These are phyloP conservation scores for Labia minor DNA, from an alignment of 2,888 invertebrate species.

Conservation along the genomic window DNA sequence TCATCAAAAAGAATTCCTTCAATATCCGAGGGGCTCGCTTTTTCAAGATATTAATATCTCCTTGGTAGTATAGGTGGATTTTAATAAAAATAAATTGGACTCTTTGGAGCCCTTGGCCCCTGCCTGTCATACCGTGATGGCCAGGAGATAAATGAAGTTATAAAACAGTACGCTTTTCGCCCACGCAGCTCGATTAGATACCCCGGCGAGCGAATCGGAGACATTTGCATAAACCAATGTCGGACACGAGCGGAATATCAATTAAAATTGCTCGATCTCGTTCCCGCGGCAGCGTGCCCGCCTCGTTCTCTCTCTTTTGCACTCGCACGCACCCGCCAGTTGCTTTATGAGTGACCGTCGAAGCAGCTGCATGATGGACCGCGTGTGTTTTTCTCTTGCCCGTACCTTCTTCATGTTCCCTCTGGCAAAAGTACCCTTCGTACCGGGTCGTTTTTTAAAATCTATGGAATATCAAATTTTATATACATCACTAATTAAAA, in stretches of 20 bases:
- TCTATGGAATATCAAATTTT: not conserved
- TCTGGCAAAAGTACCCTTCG: not conserved
- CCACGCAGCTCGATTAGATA: conserved; percentile 13
- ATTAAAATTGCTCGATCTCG: not conserved
- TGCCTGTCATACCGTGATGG: conserved; percentile 1
- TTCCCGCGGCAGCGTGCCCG: not conserved
- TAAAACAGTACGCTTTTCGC: conserved; percentile 4
- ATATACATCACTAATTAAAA: not conserved
- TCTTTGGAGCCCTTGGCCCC: not conserved
- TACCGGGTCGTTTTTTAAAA: not conserved
- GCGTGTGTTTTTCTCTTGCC: not conserved
- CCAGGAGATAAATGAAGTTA: conserved; percentile 8
- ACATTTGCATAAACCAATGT: conserved; percentile 13
- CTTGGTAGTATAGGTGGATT: not conserved
- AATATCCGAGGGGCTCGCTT: too few species aligned
- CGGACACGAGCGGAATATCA: conserved; percentile 8
- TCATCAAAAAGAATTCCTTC: too few species aligned
- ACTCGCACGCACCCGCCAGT: not conserved
- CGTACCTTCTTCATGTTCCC: not conserved
- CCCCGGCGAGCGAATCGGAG: conserved; percentile 13
- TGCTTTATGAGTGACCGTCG: not conserved
- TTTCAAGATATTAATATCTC: too few species aligned
- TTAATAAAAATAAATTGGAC: conserved; percentile 6
- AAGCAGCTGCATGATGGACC: not conserved
- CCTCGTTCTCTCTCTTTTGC: not conserved